Evolutionary conservation across 2,113 vertebrate species (phyloP).

Genomic region (Mirza zaza): DNA sequence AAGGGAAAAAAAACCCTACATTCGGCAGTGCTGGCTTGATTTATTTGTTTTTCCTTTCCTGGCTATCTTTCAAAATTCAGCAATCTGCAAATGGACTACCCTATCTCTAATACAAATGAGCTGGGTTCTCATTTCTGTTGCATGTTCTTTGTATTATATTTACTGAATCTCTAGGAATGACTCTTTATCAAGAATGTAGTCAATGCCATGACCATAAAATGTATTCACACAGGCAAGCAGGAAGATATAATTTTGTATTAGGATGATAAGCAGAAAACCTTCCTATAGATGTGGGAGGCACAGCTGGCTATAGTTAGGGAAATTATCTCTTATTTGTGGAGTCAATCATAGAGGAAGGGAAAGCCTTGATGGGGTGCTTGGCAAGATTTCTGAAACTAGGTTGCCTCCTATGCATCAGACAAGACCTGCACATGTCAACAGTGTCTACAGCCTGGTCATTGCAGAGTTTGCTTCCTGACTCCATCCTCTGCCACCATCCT

Average conservation of each 20-base stretch:
- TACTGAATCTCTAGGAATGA: slow-evolving; percentile 35
- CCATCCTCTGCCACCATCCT: not conserved
- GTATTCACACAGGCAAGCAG: not conserved
- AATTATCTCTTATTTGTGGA: slow-evolving; percentile 21
- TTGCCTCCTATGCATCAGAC: not conserved
- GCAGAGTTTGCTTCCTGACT: not conserved
- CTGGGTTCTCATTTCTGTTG: slow-evolving; percentile 53
- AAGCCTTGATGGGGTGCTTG: not conserved
- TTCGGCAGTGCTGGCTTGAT: not conserved
- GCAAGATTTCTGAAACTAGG: slow-evolving; percentile 33
- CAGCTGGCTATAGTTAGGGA: not conserved
- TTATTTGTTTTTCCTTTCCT: slow-evolving; percentile 53
- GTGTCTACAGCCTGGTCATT: not conserved
- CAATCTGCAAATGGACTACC: slow-evolving; percentile 44
- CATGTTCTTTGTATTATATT: slow-evolving; percentile 39
- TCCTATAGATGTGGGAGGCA: not conserved
- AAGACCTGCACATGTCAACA: not conserved
- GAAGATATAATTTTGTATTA: slow-evolving; percentile 32
- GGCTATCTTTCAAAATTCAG: slow-evolving; percentile 60
- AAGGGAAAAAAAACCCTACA: not conserved
- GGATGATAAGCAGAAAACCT: not conserved
- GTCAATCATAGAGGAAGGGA: not conserved
- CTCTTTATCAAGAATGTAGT: slow-evolving; percentile 35
- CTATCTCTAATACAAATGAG: slow-evolving; percentile 50
- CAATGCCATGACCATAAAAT: slow-evolving; percentile 41